Evolutionary conservation across 2,888 invertebrate species (phyloP).

Genomic region (Amiota communis): DNA sequence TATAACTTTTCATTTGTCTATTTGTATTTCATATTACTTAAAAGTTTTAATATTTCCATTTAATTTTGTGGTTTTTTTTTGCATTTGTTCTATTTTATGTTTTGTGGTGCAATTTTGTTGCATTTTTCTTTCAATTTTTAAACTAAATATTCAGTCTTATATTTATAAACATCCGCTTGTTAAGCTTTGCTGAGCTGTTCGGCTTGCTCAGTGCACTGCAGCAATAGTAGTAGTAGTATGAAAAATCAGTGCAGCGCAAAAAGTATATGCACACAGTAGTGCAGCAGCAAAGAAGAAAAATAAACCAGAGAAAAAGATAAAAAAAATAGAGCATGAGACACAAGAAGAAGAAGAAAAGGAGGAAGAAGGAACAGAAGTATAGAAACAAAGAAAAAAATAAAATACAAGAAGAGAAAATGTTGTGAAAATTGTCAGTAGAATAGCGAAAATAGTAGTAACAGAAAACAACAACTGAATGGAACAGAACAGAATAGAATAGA

Average conservation of each 20-base stretch:
- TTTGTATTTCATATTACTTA: not conserved
- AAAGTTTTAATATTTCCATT: no score
- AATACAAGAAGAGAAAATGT: not conserved
- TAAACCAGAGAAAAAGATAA: conserved; percentile 32
- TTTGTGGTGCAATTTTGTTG: conserved; percentile 35
- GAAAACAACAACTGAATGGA: conserved; percentile 16
- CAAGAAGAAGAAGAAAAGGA: conserved; percentile 33
- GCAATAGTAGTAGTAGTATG: no score
- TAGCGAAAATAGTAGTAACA: conserved; percentile 31
- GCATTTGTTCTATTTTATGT: conserved; percentile 28
- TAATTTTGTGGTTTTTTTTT: conserved; percentile 29
- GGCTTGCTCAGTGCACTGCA: conserved; percentile 68
- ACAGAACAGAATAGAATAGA: no score
- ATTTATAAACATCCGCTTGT: conserved; percentile 72
- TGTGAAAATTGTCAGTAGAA: not conserved
- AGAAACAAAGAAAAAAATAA: not conserved
- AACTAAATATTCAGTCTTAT: conserved; percentile 73
- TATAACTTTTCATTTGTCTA: not conserved
- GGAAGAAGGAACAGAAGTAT: conserved; percentile 7
- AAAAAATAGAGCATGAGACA: conserved; percentile 23
- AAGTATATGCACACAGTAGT: not conserved
- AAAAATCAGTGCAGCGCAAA: conserved; percentile 52
- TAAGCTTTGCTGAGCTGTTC: conserved; percentile 65
- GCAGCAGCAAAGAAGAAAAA: conserved; percentile 31
- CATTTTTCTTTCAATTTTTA: conserved; percentile 47